phyloP scores from a whole-genome alignment of 2,797 vertebrate genomes.

The Microhierax caerulescens region DNA sequence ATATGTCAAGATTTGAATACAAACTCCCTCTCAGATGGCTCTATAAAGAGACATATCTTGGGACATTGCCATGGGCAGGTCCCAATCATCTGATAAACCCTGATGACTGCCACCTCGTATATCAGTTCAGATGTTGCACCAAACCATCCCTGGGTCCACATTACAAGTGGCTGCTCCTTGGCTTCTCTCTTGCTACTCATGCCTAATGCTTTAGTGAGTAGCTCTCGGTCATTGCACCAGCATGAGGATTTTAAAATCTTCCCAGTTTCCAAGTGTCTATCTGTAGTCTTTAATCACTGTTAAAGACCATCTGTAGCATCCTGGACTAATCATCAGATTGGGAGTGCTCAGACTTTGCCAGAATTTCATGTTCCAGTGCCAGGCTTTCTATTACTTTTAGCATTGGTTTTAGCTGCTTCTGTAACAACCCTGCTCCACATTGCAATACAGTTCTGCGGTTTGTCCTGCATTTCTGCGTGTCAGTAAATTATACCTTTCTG shows the following conservation, averaged over 20 bases:
- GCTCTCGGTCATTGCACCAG: neutral
- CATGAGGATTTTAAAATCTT: neutral
- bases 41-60: neutral
- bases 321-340: neutral
- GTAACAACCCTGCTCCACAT: neutral
- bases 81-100: neutral
- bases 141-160: neutral
- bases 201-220: neutral
- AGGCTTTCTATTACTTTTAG: neutral
- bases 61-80: neutral
- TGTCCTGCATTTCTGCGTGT: neutral
- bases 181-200: neutral
- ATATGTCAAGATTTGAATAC: neutral
- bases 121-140: neutral
- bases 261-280: neutral
- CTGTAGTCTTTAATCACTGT: neutral
- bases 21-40: neutral
- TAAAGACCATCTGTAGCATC: neutral
- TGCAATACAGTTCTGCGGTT: neutral
- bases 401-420: neutral
- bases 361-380: neutral
- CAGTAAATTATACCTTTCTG: neutral
- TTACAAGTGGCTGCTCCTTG: neutral
- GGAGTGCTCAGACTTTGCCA: neutral
- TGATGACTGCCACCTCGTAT: neutral